Conservation (phyloP, 2,113 vertebrate genomes). For the Myotis brandtii region DNA sequence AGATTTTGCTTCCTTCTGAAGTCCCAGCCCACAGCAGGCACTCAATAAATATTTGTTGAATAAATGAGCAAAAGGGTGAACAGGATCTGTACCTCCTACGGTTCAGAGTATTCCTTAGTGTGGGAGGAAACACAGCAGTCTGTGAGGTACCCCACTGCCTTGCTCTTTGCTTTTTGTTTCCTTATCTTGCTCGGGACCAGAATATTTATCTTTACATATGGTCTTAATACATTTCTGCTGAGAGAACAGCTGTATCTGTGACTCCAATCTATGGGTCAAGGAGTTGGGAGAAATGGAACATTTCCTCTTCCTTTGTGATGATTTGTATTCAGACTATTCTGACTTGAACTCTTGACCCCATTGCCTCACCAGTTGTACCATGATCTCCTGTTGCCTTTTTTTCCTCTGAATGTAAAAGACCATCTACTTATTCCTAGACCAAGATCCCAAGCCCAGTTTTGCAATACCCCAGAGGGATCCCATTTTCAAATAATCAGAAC, state of each 20-base stretch:
- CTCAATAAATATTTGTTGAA: slow-evolving; percentile 79
- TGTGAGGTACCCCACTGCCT: not conserved
- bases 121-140: slow-evolving; percentile 67
- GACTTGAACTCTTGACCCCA: slow-evolving; percentile 40
- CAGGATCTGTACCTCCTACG: not conserved
- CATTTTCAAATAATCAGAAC: slow-evolving; percentile 49
- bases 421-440: not conserved
- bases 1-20: slow-evolving; percentile 61
- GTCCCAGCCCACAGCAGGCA: slow-evolving; percentile 67
- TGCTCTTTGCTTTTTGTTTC: slow-evolving; percentile 67
- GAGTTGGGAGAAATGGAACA: slow-evolving; percentile 38
- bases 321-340: slow-evolving; percentile 68
- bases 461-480: not conserved
- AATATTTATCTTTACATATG: slow-evolving; percentile 78
- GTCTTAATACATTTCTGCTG: slow-evolving; percentile 71
- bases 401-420: slow-evolving; percentile 22
- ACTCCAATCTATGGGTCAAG: slow-evolving; percentile 51
- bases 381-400: slow-evolving; percentile 24
- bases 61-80: slow-evolving; percentile 70
- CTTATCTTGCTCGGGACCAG: slow-evolving; percentile 43
- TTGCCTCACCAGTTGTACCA: not conserved
- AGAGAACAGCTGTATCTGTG: slow-evolving; percentile 51
- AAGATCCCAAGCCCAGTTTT: not conserved
- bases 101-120: slow-evolving; percentile 71
- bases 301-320: slow-evolving; percentile 55